Percentiles rank a stretch among this genome's conserved stretches.
Conservation (phyloP, 2,797 vertebrate species). For the Nannoperca obscura region DNA sequence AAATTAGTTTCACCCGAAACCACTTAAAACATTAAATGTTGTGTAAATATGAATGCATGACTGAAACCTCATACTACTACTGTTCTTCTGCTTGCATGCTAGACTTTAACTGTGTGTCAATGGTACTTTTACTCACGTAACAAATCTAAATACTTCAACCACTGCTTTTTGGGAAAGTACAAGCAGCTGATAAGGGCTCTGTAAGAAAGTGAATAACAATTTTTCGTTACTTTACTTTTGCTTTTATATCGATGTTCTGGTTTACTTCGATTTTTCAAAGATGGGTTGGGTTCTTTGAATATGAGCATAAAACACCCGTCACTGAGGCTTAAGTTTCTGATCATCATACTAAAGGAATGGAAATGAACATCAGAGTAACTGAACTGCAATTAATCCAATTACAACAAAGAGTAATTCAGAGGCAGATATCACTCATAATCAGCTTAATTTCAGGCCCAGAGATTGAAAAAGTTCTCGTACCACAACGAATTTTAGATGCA, state of each 20-base stretch:
- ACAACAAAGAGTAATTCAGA: slow-evolving; percentile 45
- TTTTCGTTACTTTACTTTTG: no score
- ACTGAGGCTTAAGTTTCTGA: slow-evolving; percentile 6
- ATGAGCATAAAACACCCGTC: slow-evolving; percentile 8
- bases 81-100: no score
- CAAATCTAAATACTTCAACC: no score
- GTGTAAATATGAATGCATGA: no score
- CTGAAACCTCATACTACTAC: no score
- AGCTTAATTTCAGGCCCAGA: slow-evolving; percentile 65
- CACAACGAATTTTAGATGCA: slow-evolving; percentile 60
- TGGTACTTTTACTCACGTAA: no score
- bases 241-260: no score
- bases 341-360: slow-evolving; percentile 20
- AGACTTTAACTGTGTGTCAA: no score
- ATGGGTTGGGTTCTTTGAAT: background rate
- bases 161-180: no score
- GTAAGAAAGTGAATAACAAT: no score
- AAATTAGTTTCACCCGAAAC: background rate
- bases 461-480: slow-evolving; percentile 54
- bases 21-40: no score
- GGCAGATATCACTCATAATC: slow-evolving; percentile 55
- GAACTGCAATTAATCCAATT: slow-evolving; percentile 52
- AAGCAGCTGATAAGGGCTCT: no score
- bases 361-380: slow-evolving; percentile 47
- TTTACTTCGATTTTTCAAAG: background rate